These are phyloP conservation scores for Zeugodacus cucurbitae DNA, from an alignment of 1,140 invertebrate species.

Conservation along the genomic window DNA sequence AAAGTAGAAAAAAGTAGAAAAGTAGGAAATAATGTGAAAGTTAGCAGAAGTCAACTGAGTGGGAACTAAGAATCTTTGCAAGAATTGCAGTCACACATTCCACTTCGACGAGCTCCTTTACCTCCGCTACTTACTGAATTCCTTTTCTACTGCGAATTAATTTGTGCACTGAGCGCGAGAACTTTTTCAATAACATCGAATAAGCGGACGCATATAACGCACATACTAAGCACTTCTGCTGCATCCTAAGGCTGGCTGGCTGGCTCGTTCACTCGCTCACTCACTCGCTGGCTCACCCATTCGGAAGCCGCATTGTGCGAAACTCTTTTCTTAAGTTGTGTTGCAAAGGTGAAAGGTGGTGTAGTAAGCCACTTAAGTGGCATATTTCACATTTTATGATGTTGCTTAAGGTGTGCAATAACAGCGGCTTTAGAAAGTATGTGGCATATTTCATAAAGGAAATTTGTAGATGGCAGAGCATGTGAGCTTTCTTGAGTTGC, in stretches of 20 bases:
- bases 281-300: too few species aligned
- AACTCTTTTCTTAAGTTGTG: neutral
- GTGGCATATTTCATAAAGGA: neutral
- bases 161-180: neutral
- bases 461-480: neutral
- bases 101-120: neutral
- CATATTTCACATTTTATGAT: neutral
- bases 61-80: neutral
- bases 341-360: neutral
- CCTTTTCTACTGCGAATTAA: neutral
- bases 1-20: too few species aligned
- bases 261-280: neutral
- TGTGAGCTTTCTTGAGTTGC: neutral
- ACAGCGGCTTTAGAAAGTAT: neutral
- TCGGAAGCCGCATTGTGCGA: neutral
- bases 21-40: neutral
- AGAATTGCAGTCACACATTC: neutral
- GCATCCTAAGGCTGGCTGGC: neutral
- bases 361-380: conserved; percentile 21
- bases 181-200: conserved; percentile 33
- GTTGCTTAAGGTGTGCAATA: neutral
- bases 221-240: neutral
- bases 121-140: neutral
- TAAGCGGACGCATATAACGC: neutral
- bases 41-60: neutral